Evolutionary conservation across 2,113 vertebrate genomes (phyloP), one percentile per base, ranked within the genome.

Genomic region (Phylloscopus trochilus): DNA sequence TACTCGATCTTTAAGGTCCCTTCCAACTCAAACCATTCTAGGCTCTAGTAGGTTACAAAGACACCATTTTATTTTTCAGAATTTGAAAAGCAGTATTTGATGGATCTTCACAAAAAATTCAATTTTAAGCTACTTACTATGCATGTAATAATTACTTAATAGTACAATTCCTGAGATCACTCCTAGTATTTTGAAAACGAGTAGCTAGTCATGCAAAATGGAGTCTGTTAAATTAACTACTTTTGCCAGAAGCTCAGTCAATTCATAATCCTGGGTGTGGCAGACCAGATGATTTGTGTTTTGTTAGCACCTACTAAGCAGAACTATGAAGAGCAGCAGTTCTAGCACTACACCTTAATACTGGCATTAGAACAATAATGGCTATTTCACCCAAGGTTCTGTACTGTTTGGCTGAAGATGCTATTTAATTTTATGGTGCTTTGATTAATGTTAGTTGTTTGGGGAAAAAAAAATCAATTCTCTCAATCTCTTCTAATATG

Each of bases 241-340:
- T 92, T 89, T 83, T 1, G 67, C 91, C 94, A 95, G 86, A 49
- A 93, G 68, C 81, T 95, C 87, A 84, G 69, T 77, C 87, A 92
- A 46, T 68, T 83, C 81, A 68, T 76, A 89, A 91, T 47, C 66
- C 74, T 6, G 62, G 93, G 91, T 76, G 93, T 78, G 90, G 94
- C 78, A 79, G 74, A 93, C 15, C 53, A 90, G 69, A 92, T 60
- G 44, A 92, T 59, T 28, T 56, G 24, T 73, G 69, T 82, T 86
- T 86, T 81, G 73, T 81, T 83, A 74, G 89, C 56, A 64, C 22
- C 58, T 52, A 84, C 21, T 46, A 89, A 84, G 47, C 69, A 84
- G 35, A 96, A 52, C 27, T 44, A 22, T 0, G 30, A 82, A n/a
- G 11, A 82, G 49, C 63, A 85, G 46, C 43, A 79, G 35, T 46